These are phyloP conservation scores for Megalonaias nervosa DNA, from an alignment of 1,140 invertebrate genomes.

Conservation along the genomic window DNA sequence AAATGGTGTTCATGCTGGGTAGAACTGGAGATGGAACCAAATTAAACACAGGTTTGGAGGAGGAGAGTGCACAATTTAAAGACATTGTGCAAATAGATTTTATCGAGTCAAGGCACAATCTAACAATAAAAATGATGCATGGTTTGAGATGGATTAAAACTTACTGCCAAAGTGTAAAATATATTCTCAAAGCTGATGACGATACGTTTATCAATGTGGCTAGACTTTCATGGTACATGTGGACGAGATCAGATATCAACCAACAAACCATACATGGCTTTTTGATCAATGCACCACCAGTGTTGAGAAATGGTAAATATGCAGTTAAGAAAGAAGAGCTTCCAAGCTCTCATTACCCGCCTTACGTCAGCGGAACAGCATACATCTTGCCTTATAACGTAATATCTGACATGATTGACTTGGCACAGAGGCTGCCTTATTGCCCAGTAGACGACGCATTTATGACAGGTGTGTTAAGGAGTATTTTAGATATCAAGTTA, in stretches of 20 bases:
- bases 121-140: conserved; percentile 8
- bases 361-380: background rate
- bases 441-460: no score
- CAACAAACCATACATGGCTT: background rate
- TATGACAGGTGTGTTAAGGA: no score
- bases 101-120: conserved; percentile 1
- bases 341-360: background rate
- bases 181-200: conserved; percentile 5
- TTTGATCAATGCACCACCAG: background rate
- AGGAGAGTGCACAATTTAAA: background rate
- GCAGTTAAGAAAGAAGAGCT: background rate
- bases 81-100: conserved; percentile 10
- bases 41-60: background rate
- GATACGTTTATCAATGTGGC: conserved; percentile 4
- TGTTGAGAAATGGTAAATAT: background rate
- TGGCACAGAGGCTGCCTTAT: no score
- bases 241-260: no score
- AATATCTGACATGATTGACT: background rate
- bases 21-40: no score
- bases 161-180: background rate
- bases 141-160: conserved; percentile 2
- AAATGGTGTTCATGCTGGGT: conserved; percentile 4
- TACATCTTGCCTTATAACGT: background rate
- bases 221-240: background rate
- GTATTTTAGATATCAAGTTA: no score